Percentiles rank a stretch among this genome's conserved stretches.
These are phyloP conservation scores for Macrochelys suwanniensis DNA, from an alignment of 2,797 vertebrate species.

Conservation along the genomic window DNA sequence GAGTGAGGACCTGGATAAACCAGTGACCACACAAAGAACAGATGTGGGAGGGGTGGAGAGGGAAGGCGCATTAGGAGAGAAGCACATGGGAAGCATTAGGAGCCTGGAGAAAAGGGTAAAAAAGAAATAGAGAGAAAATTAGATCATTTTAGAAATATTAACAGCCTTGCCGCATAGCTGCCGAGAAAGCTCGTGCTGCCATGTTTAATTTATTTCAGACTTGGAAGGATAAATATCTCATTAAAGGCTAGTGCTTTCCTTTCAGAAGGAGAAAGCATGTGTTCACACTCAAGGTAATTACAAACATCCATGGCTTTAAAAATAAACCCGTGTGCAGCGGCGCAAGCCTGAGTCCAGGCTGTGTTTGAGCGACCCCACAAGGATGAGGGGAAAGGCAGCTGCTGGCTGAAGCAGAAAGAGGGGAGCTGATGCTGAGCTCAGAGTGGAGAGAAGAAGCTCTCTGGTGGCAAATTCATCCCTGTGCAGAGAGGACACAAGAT, in stretches of 20 bases:
- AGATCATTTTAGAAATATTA: constrained; percentile 61
- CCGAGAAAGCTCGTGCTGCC: constrained; percentile 35
- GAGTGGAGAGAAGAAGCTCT: not conserved
- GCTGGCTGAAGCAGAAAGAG: not conserved
- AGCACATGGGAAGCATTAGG: constrained; percentile 10
- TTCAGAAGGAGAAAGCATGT: constrained; percentile 50
- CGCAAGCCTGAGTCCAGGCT: not conserved
- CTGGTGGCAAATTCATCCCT: rapidly evolving
- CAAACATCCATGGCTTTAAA: constrained; percentile 37
- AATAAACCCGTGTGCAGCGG: constrained; percentile 15
- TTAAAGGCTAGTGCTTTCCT: constrained; percentile 46
- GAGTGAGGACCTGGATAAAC: not conserved
- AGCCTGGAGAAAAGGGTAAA: not conserved
- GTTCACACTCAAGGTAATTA: constrained; percentile 64
- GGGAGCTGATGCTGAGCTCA: not conserved
- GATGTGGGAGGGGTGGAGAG: not conserved
- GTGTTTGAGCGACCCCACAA: not conserved
- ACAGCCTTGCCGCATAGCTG: constrained; percentile 29
- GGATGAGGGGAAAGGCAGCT: not conserved
- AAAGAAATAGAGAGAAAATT: constrained; percentile 4
- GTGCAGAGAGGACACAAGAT: not conserved
- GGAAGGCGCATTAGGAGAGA: constrained; percentile 36
- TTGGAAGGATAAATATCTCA: constrained; percentile 60
- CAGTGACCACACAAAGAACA: not conserved
- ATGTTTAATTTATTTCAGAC: constrained; percentile 63